phyloP scores from a whole-genome alignment of 2,113 vertebrate genomes.

The Trogon melanurus region DNA sequence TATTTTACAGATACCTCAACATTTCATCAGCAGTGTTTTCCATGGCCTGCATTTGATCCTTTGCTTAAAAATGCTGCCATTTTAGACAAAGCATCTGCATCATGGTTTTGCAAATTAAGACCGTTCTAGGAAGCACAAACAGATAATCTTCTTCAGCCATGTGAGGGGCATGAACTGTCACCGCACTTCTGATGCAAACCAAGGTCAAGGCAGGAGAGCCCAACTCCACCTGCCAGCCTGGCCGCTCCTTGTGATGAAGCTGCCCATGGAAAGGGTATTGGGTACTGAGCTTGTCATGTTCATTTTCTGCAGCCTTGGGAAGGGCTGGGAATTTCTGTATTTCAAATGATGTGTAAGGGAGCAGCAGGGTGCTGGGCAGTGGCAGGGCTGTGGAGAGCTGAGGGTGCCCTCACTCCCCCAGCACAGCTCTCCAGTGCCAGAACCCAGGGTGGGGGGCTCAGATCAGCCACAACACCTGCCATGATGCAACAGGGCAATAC shows the following conservation, averaged over 20 bases:
- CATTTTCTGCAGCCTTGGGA: not conserved
- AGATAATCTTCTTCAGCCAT: not conserved
- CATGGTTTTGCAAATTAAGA: not conserved
- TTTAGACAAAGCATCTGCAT: not conserved
- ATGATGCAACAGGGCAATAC: not conserved
- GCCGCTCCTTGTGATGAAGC: no score
- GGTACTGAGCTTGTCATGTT: not conserved
- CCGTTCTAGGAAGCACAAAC: not conserved
- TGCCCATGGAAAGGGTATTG: not conserved
- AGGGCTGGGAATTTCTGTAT: not conserved
- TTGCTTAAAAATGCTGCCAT: not conserved
- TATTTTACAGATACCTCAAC: not conserved
- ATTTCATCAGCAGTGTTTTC: not conserved
- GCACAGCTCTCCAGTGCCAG: not conserved
- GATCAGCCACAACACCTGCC: accelerated
- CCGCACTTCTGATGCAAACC: not conserved
- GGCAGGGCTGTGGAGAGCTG: accelerated
- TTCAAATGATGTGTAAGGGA: not conserved
- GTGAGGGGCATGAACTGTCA: not conserved
- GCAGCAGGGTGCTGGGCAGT: not conserved
- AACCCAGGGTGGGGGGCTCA: not conserved
- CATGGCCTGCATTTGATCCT: not conserved
- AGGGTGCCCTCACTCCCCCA: accelerated
- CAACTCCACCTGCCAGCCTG: not conserved
- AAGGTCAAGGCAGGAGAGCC: not conserved